Evolutionary conservation across 2,888 invertebrate species (phyloP).

Genomic region (Drosophila anomalata): DNA sequence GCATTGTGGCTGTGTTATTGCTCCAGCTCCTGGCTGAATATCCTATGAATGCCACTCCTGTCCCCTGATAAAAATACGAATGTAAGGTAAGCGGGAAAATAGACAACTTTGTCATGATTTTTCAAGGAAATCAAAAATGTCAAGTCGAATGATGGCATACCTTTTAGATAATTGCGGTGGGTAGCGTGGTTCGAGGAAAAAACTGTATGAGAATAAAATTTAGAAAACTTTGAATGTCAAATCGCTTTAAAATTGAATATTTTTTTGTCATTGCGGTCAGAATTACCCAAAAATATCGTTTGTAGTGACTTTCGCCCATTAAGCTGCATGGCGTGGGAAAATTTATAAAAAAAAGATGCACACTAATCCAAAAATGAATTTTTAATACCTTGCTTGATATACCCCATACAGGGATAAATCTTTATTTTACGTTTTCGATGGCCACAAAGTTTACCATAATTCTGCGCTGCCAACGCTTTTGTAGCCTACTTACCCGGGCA

Average conservation of each 20-base stretch:
- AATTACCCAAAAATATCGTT: neutral
- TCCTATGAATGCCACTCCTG: neutral
- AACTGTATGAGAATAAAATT: too few species aligned
- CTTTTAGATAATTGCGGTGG: slow-evolving; percentile 22
- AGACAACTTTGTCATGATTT: neutral
- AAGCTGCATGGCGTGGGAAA: neutral
- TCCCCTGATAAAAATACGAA: neutral
- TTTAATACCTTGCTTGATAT: slow-evolving; percentile 21
- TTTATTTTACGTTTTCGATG: slow-evolving; percentile 41
- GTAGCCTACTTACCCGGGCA: slow-evolving; percentile 45
- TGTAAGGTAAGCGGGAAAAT: neutral
- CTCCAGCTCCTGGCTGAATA: slow-evolving; percentile 6
- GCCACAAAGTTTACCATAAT: slow-evolving; percentile 34
- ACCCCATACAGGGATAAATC: slow-evolving; percentile 14
- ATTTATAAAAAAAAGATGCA: too few species aligned
- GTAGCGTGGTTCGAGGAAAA: too few species aligned
- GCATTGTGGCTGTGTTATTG: slow-evolving; percentile 19
- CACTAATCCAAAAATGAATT: slow-evolving; percentile 10
- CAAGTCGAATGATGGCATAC: slow-evolving; percentile 17
- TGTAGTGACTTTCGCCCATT: neutral
- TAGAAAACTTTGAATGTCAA: too few species aligned
- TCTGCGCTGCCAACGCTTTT: slow-evolving; percentile 24
- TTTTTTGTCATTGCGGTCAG: too few species aligned
- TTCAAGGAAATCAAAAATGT: slow-evolving; percentile 30
- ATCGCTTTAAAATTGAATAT: too few species aligned